Conservation (phyloP, 2,113 vertebrate species). For the Scophthalmus maximus region DNA sequence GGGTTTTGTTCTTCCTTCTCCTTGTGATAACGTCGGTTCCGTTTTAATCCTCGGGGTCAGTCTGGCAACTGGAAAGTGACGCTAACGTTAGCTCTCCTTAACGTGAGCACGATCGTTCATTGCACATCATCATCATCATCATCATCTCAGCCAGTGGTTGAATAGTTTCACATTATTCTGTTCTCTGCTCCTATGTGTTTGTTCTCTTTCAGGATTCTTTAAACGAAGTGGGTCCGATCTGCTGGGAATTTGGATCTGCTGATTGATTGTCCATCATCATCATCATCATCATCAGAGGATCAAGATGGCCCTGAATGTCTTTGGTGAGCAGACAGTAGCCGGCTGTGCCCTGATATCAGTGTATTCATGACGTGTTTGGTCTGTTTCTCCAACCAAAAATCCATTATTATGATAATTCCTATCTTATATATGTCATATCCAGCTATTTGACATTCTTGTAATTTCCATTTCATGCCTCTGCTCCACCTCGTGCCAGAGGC, state of each 20-base stretch:
- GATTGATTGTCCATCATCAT: conserved; percentile 42
- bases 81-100: conserved; percentile 66
- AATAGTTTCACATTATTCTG: not conserved
- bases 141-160: accelerated
- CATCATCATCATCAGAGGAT: conserved; percentile 38
- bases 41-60: conserved; percentile 2
- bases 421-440: no score
- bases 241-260: conserved; percentile 41
- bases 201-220: conserved; percentile 38
- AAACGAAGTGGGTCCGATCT: conserved; percentile 15
- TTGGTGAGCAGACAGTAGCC: conserved; percentile 78
- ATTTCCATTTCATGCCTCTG: no score
- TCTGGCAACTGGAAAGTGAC: not conserved
- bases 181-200: no score
- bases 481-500: no score
- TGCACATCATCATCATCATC: conserved; percentile 5
- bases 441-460: no score
- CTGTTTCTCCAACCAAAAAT: no score
- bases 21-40: not conserved
- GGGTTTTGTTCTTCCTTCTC: no score
- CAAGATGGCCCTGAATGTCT: conserved; percentile 80
- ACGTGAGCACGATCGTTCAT: conserved; percentile 30
- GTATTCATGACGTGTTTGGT: no score
- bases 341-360: no score
- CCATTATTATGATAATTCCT: no score